phyloP scores from a whole-genome alignment of 2,888 invertebrate genomes.

The Caenorhabditis afra region DNA sequence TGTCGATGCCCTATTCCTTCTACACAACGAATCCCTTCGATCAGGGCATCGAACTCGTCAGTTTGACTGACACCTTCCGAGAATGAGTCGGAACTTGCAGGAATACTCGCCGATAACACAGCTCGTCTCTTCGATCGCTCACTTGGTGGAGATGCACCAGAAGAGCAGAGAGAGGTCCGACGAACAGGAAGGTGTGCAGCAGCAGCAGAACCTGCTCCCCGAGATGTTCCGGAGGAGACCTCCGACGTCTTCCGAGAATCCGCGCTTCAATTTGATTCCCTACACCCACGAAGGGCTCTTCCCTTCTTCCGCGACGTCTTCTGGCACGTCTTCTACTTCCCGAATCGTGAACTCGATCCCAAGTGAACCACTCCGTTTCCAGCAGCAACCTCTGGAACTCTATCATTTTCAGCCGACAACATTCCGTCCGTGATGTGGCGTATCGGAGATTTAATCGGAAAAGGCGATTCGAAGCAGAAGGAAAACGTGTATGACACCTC shows the following conservation, averaged over 20 bases:
- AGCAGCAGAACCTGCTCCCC: slow-evolving; percentile 19
- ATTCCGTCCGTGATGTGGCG: slow-evolving; percentile 50
- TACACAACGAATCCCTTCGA: slow-evolving; percentile 46
- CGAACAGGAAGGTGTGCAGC: slow-evolving; percentile 2
- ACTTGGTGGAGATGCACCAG: slow-evolving; percentile 54
- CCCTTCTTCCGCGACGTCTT: slow-evolving; percentile 12
- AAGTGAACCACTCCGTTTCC: slow-evolving; percentile 10
- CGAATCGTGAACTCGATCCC: slow-evolving; percentile 48
- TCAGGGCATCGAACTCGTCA: slow-evolving; percentile 34
- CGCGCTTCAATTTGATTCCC: slow-evolving; percentile 46
- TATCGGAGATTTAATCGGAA: slow-evolving; percentile 53
- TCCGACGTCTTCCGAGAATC: neutral
- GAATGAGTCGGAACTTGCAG: too few species aligned
- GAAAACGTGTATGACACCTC: slow-evolving; percentile 52
- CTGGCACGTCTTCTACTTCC: slow-evolving; percentile 24
- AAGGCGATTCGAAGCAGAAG: slow-evolving; percentile 13
- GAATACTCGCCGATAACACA: slow-evolving; percentile 59
- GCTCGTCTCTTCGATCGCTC: slow-evolving; percentile 53
- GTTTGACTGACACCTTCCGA: neutral
- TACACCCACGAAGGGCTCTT: slow-evolving; percentile 18
- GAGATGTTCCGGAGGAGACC: slow-evolving; percentile 13
- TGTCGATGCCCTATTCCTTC: slow-evolving; percentile 29
- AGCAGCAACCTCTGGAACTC: neutral
- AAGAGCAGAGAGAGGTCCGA: slow-evolving; percentile 33
- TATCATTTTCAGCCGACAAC: slow-evolving; percentile 18